Percentiles rank a stretch among this genome's conserved stretches.
phyloP scores from a whole-genome alignment of 1,140 invertebrate genomes.

The Ptiloglossa arizonensis region DNA sequence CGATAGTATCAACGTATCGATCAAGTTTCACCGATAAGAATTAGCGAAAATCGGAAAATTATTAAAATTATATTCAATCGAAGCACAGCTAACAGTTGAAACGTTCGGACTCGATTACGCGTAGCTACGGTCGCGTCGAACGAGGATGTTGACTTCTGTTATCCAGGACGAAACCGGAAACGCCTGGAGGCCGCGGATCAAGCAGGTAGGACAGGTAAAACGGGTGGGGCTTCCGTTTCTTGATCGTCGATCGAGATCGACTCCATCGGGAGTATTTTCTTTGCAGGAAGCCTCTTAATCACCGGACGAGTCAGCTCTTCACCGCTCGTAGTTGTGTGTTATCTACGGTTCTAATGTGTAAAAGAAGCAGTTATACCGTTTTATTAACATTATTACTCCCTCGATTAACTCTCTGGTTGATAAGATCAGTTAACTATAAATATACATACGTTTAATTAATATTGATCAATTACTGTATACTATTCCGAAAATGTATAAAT shows the following conservation, averaged over 20 bases:
- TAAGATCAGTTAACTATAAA: neutral
- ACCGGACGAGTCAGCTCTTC: slow-evolving; percentile 32
- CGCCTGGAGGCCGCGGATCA: slow-evolving; percentile 12
- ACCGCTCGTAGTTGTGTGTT: neutral
- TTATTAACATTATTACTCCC: neutral
- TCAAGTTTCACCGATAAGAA: too few relatives aligned
- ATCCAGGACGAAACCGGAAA: slow-evolving; percentile 56
- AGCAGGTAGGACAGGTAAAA: slow-evolving; percentile 58
- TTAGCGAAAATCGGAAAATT: too few relatives aligned
- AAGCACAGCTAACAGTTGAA: neutral
- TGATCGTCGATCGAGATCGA: slow-evolving; percentile 60
- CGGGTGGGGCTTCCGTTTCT: slow-evolving; percentile 60
- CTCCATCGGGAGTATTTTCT: slow-evolving; percentile 33
- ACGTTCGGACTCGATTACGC: neutral
- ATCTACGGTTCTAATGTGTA: neutral
- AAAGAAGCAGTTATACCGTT: slow-evolving; percentile 32
- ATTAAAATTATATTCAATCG: too few relatives aligned
- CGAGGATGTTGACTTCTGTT: slow-evolving; percentile 27
- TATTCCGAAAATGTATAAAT: neutral
- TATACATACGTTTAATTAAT: neutral
- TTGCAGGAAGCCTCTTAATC: slow-evolving; percentile 45
- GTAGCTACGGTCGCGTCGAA: neutral
- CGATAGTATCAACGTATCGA: too few relatives aligned
- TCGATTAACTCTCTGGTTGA: neutral
- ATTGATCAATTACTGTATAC: neutral